Percentiles rank a stretch among this genome's conserved stretches.
phyloP scores from a whole-genome alignment of 23 tunicate species.

The Halocynthia aurantium region DNA sequence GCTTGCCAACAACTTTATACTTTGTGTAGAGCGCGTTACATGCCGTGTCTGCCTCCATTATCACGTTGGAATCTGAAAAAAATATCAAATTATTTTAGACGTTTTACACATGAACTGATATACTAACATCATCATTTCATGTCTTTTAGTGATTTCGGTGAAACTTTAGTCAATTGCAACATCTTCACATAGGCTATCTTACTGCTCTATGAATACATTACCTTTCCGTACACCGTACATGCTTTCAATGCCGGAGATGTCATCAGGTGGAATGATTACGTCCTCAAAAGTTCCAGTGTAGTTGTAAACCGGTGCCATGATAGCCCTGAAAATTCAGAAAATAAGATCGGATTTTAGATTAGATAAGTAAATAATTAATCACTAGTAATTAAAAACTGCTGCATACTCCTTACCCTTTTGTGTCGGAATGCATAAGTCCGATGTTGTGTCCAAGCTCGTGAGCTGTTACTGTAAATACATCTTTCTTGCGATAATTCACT shows the following conservation, averaged over 20 bases:
- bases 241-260: conserved; percentile 21
- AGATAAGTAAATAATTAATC: not conserved
- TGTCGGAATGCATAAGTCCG: conserved; percentile 23
- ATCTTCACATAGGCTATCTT: too few relatives aligned
- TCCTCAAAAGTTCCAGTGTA: conserved; percentile 14
- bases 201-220: not conserved
- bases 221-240: conserved; percentile 32
- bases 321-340: conserved; percentile 21
- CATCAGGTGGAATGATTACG: conserved; percentile 33
- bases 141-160: too few relatives aligned
- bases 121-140: too few relatives aligned
- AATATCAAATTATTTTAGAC: too few relatives aligned
- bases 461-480: conserved; percentile 20
- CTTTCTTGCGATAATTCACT: conserved; percentile 16
- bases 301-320: conserved; percentile 40
- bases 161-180: too few relatives aligned
- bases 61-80: too few relatives aligned
- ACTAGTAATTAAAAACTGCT: not conserved
- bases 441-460: conserved; percentile 30
- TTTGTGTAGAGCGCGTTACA: too few relatives aligned
- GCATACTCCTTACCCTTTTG: conserved; percentile 1
- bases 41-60: too few relatives aligned
- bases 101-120: too few relatives aligned
- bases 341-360: not conserved
- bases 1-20: too few relatives aligned